phyloP scores from a whole-genome alignment of 2,797 vertebrate species.

The Apogon talboti region DNA sequence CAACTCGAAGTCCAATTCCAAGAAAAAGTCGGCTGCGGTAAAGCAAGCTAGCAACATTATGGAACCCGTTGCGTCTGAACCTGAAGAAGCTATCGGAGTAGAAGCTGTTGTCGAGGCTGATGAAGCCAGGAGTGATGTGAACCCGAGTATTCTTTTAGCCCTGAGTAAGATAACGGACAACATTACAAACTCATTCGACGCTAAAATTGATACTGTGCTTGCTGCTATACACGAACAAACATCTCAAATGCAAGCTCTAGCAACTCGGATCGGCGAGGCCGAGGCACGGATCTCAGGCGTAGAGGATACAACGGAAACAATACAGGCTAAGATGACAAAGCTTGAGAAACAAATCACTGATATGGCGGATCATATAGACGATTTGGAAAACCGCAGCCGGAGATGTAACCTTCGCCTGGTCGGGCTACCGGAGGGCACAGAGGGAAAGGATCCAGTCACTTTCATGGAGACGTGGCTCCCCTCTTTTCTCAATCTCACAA shows the following conservation, averaged over 20 bases:
- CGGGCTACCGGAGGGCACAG: conserved; percentile 1
- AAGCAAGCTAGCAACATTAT: not conserved
- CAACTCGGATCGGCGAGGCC: not conserved
- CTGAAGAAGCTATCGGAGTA: too few relatives aligned
- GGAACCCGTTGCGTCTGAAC: not conserved
- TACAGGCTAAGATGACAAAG: not conserved
- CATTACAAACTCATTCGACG: not conserved
- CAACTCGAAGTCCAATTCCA: conserved; percentile 2
- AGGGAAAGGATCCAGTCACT: conserved; percentile 1
- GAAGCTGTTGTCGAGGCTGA: not conserved
- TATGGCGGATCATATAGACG: too few relatives aligned
- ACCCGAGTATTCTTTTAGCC: too few relatives aligned
- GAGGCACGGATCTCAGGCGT: not conserved
- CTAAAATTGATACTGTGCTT: conserved; percentile 1
- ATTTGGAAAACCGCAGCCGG: not conserved
- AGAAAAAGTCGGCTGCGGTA: not conserved
- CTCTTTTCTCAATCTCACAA: too few relatives aligned
- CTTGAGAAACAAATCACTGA: too few relatives aligned
- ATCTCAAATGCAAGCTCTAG: not conserved
- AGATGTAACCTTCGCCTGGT: conserved; percentile 8
- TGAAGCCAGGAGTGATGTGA: not conserved
- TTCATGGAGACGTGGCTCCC: conserved; percentile 9
- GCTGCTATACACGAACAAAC: not conserved
- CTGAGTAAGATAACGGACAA: too few relatives aligned
- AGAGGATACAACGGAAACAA: not conserved